phyloP scores from a whole-genome alignment of 2,888 invertebrate species.

The Drosophila mimica region DNA sequence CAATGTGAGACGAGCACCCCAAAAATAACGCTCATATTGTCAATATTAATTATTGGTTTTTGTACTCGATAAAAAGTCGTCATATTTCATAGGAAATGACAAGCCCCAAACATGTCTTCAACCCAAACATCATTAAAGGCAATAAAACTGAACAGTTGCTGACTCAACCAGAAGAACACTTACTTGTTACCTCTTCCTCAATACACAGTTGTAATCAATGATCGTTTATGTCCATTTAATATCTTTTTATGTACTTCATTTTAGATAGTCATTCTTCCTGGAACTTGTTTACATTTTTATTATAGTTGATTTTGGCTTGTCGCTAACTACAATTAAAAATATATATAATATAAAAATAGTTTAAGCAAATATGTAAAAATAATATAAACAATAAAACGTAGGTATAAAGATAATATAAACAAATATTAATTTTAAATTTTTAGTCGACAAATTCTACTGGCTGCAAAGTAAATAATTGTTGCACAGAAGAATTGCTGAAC shows the following conservation, averaged over 20 bases:
- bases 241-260: background rate
- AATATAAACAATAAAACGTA: background rate
- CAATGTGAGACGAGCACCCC: constrained; percentile 10
- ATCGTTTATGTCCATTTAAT: constrained; percentile 5
- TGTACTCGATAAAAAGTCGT: constrained; percentile 8
- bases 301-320: background rate
- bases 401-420: background rate
- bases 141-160: background rate
- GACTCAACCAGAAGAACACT: background rate
- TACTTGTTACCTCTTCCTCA: background rate
- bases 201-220: background rate
- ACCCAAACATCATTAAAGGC: background rate
- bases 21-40: constrained; percentile 16
- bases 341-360: background rate
- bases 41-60: constrained; percentile 26
- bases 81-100: constrained; percentile 3
- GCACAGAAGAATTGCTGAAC: background rate
- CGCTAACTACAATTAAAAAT: background rate
- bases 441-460: background rate
- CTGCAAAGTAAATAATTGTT: background rate
- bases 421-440: too few species aligned
- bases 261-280: constrained; percentile 4
- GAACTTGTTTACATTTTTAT: background rate
- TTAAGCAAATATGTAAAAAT: background rate
- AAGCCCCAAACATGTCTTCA: background rate